Evolutionary conservation across 2,888 invertebrate genomes (phyloP).

Genomic region (Pardosa pseudoannulata): DNA sequence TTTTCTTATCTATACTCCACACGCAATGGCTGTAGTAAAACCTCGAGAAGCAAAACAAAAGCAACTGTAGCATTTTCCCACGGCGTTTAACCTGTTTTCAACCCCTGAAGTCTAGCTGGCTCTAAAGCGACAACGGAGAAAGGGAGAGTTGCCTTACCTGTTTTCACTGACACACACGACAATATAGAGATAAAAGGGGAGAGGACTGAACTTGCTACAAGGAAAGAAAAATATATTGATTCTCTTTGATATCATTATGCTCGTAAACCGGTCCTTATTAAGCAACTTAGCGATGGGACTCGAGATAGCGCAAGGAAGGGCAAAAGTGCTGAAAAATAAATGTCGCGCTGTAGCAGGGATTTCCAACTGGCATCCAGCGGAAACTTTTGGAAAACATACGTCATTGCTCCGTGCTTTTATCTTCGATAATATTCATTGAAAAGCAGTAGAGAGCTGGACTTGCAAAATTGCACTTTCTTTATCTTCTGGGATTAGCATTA

Average conservation of each 20-base stretch:
- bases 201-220: not conserved
- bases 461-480: too few species aligned
- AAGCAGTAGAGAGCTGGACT: too few species aligned
- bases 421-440: too few species aligned
- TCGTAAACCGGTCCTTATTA: conserved; percentile 61
- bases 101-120: conserved; percentile 30
- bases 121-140: conserved; percentile 23
- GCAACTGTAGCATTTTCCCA: conserved; percentile 53
- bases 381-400: too few species aligned
- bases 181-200: conserved; percentile 15
- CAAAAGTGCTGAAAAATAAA: too few species aligned
- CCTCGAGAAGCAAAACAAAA: conserved; percentile 47
- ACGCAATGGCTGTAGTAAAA: conserved; percentile 55
- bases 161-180: conserved; percentile 64
- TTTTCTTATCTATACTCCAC: conserved; percentile 55
- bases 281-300: conserved; percentile 28
- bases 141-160: conserved; percentile 66
- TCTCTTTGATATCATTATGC: conserved; percentile 55
- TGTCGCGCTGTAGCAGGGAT: too few species aligned
- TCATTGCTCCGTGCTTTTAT: too few species aligned
- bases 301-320: conserved; percentile 19
- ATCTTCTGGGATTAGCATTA: too few species aligned
- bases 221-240: not conserved
- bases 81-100: conserved; percentile 66
- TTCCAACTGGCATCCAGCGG: too few species aligned